A percentile compares a stretch with the other conserved stretches of the same genome.
phyloP scores from a whole-genome alignment of 2,113 vertebrate genomes.

The Dipodomys ordii region DNA sequence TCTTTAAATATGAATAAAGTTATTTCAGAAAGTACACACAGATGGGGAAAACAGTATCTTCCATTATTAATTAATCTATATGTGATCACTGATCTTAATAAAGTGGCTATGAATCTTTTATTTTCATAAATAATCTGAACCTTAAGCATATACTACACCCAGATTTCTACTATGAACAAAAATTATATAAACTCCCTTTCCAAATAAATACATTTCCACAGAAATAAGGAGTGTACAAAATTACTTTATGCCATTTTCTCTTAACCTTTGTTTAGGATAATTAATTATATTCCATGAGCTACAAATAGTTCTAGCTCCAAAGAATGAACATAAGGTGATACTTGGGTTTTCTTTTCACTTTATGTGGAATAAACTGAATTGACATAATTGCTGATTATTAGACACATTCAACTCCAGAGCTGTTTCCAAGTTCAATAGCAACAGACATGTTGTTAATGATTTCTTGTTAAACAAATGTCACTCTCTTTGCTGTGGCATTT shows the following conservation, averaged over 20 bases:
- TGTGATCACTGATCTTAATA: neutral
- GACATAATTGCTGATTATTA: neutral
- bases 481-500: constrained; percentile 75
- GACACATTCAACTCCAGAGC: neutral
- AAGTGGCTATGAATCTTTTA: neutral
- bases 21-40: neutral
- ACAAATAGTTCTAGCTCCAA: neutral
- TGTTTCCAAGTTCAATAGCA: constrained; percentile 61
- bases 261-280: neutral
- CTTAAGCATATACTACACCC: neutral
- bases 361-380: neutral
- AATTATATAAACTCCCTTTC: neutral
- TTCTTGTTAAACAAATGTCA: constrained; percentile 80
- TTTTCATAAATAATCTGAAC: neutral
- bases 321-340: neutral
- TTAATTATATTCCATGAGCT: neutral
- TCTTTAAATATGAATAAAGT: neutral
- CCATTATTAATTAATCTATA: neutral
- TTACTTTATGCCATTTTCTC: neutral
- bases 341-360: neutral
- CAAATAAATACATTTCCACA: neutral
- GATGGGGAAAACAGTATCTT: neutral
- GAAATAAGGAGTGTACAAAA: neutral
- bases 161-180: neutral
- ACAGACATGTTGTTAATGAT: constrained; percentile 54